phyloP scores from a whole-genome alignment of 1,140 invertebrate genomes.

The Achroia grisella region DNA sequence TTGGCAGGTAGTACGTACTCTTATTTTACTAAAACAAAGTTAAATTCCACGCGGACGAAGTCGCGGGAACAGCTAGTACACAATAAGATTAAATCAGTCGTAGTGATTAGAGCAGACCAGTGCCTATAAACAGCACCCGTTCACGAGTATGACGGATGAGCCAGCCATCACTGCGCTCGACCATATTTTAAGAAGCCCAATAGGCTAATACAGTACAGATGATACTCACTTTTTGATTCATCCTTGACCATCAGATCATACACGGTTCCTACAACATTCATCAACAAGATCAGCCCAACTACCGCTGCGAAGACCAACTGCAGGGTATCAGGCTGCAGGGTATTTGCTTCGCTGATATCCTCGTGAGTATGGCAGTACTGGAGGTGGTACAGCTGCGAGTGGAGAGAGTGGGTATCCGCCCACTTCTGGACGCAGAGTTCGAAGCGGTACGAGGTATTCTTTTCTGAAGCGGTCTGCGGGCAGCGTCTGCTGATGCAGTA shows the following conservation, averaged over 20 bases:
- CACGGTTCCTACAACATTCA: constrained; percentile 30
- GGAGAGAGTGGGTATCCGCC: constrained; percentile 19
- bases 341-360: neutral
- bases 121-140: too few relatives aligned
- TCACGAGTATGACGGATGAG: too few relatives aligned
- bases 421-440: constrained; percentile 26
- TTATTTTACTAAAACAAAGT: too few relatives aligned
- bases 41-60: too few relatives aligned
- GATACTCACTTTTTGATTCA: constrained; percentile 26
- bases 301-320: constrained; percentile 21
- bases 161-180: too few relatives aligned
- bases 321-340: constrained; percentile 8
- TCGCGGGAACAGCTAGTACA: too few relatives aligned
- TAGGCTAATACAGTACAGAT: too few relatives aligned
- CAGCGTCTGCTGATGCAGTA: constrained; percentile 32
- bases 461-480: neutral
- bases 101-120: too few relatives aligned
- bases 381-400: constrained; percentile 12
- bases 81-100: too few relatives aligned
- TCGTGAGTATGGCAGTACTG: constrained; percentile 20
- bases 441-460: constrained; percentile 2
- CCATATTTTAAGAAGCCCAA: too few relatives aligned
- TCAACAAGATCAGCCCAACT: constrained; percentile 14
- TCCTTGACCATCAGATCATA: constrained; percentile 23
- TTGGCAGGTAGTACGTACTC: too few relatives aligned